Conservation (phyloP, 92 coral and sea anemone species). For the Pocillopora grandis region DNA sequence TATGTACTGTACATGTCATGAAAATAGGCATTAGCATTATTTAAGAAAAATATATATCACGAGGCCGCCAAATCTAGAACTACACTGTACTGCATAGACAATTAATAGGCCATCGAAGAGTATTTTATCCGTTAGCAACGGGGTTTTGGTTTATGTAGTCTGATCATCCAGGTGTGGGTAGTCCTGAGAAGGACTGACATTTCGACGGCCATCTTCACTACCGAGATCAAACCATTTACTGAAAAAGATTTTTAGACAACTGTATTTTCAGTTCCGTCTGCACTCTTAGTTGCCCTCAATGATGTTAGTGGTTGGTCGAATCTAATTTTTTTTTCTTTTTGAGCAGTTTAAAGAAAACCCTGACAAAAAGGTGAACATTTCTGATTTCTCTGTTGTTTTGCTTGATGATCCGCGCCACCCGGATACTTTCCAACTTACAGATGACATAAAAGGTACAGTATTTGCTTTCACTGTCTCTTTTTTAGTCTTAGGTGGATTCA, state of each 20-base stretch:
- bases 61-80: no score
- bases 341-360: conserved; percentile 72
- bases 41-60: no score
- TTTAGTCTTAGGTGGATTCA: neutral
- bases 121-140: no score
- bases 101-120: no score
- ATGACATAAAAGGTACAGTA: conserved; percentile 50
- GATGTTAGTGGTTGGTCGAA: neutral
- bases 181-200: no score
- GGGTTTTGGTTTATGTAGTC: no score
- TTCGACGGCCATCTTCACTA: no score
- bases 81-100: no score
- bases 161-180: no score
- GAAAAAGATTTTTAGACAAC: neutral
- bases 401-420: conserved; percentile 67
- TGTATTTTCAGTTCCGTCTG: neutral
- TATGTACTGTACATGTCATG: conserved; percentile 23
- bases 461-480: no score
- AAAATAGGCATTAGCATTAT: neutral
- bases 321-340: neutral
- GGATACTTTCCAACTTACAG: conserved; percentile 68
- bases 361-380: conserved; percentile 70
- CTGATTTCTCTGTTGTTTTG: conserved; percentile 65
- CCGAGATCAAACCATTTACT: no score
- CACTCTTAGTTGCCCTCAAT: neutral